phyloP scores from a whole-genome alignment of 1,140 invertebrate species.

The Eufriesea mexicana region DNA sequence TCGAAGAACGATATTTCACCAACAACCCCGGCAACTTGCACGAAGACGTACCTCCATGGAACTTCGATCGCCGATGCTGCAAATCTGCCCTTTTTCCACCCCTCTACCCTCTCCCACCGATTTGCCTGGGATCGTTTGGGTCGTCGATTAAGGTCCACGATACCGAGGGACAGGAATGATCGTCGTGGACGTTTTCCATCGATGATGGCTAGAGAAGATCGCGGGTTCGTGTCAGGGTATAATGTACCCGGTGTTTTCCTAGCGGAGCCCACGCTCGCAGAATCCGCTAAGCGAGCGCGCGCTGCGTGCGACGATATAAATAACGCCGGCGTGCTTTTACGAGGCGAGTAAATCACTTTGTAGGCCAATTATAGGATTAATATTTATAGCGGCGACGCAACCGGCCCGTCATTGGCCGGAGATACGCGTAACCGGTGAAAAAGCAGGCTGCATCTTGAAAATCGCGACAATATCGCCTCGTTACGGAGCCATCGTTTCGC shows the following conservation, averaged over 20 bases:
- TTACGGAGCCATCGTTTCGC: not conserved
- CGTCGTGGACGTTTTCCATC: no score
- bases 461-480: no score
- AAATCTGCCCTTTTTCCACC: not conserved
- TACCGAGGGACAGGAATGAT: no score
- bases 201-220: not conserved
- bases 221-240: not conserved
- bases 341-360: conserved; percentile 74
- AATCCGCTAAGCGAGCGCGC: conserved; percentile 47
- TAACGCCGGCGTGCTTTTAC: conserved; percentile 72
- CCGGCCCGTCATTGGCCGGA: conserved; percentile 15
- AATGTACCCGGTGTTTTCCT: conserved; percentile 18
- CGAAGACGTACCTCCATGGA: not conserved
- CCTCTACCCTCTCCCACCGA: no score
- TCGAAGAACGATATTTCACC: conserved; percentile 52
- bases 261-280: conserved; percentile 25
- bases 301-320: conserved; percentile 66
- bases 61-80: not conserved
- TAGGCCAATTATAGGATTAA: conserved; percentile 78
- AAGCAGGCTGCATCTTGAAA: conserved; percentile 14
- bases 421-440: conserved; percentile 31
- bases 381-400: conserved; percentile 73
- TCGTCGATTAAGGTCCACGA: no score
- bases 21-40: conserved; percentile 19
- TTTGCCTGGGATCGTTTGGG: no score